Conservation (phyloP, 2,888 invertebrate species). For the Lydus trimaculatus region DNA sequence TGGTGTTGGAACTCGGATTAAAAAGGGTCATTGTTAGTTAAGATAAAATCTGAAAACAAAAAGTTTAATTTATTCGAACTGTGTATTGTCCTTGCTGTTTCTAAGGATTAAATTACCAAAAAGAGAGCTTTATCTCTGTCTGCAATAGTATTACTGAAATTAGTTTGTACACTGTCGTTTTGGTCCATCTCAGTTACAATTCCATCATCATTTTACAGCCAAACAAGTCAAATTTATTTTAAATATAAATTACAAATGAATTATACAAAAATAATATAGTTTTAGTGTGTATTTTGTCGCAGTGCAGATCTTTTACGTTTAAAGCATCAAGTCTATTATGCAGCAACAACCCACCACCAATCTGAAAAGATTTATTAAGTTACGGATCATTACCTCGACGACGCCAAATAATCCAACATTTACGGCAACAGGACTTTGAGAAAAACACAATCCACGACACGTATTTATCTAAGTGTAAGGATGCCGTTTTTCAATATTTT, state of each 20-base stretch:
- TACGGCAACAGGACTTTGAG: slow-evolving; percentile 1
- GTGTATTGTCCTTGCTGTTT: slow-evolving; percentile 47
- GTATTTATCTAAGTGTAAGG: neutral
- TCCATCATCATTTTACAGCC: neutral
- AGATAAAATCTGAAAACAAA: slow-evolving; percentile 51
- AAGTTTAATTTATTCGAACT: slow-evolving; percentile 51
- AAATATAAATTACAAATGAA: slow-evolving; percentile 2
- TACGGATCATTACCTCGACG: slow-evolving; percentile 15
- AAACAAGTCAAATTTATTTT: slow-evolving; percentile 9
- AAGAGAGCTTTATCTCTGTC: slow-evolving; percentile 46
- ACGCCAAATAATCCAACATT: slow-evolving; percentile 11
- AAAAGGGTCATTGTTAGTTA: slow-evolving; percentile 42
- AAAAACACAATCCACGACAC: neutral
- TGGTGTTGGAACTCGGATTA: slow-evolving; percentile 42
- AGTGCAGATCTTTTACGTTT: slow-evolving; percentile 6
- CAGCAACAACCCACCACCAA: neutral
- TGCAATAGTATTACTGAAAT: slow-evolving; percentile 46
- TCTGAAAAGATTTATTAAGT: slow-evolving; percentile 14
- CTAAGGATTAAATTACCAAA: slow-evolving; percentile 47
- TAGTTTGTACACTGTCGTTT: slow-evolving; percentile 34
- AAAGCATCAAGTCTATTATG: slow-evolving; percentile 1
- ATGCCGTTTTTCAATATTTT: neutral
- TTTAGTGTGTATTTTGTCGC: neutral
- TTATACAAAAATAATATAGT: neutral
- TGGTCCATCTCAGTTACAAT: neutral